Evolutionary conservation across 1,140 invertebrate species (phyloP), one percentile per base, ranked within the genome.

Genomic region (Anadara kagoshimensis): DNA sequence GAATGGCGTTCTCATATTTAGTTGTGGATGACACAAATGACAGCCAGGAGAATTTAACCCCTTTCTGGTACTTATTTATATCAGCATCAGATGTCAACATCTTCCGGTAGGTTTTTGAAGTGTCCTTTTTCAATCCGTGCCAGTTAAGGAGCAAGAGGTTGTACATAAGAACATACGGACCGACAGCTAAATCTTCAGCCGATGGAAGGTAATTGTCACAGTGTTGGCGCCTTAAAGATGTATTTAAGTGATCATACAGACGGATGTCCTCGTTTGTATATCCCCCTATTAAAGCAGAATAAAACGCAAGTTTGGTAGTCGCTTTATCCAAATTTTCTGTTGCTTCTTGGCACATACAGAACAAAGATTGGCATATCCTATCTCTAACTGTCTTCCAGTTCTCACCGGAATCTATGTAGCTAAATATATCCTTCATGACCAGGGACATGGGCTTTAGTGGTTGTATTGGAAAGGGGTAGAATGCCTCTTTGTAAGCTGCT

Each of bases 21-120:
- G 63, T 51, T 22, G 69, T 63, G 10, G 59, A 63, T 11, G 69
- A 71, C 1, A 71, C 69, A 56, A 71, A 71, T 1, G 69, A 71
- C n/a, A 71, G 45, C 69, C 69, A 71, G n/a, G 44, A 29, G n/a
- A 71, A 71, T 43, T 71, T 61, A 1, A 51, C 26, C 0, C 69
- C 69, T 20, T 43, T 47, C 16, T 57, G 18, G 20, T 71, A 71
- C 22, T 36, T 71, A 14, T 24, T 14, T 16, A 44, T 26, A 26
- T 71, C 47, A 7, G 11, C 8, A 18, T 54, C 44, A 1, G 29
- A 44, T 0, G 56, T 41, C 14, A 71, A 26, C 45, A 71, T 63
- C 26, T 24, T 63, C 4, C 69, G 26, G 24, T 63, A 71, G 18
- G 69, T 71, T 20, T 20, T 54, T 4, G 3, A 20, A 1, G n/a